A percentile compares a stretch with the other conserved stretches of the same genome.
Conservation (phyloP, 2,797 vertebrate genomes). For the Champsocephalus esox region DNA sequence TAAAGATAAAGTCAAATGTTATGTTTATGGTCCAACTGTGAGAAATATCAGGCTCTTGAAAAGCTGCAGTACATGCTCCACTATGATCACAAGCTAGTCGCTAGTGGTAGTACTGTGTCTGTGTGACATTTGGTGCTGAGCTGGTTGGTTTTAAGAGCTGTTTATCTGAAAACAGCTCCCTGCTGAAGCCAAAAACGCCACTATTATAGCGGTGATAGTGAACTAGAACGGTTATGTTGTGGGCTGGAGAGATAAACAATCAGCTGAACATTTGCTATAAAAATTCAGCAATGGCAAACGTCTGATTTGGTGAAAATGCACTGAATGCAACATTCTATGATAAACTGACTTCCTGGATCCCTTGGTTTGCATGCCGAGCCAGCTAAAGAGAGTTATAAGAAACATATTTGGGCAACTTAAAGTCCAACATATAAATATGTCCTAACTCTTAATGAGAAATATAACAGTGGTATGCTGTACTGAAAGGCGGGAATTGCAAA, state of each 20-base stretch:
- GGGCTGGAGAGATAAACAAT: neutral
- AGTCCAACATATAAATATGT: slow-evolving; percentile 6
- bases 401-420: slow-evolving; percentile 26
- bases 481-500: slow-evolving; percentile 35
- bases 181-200: neutral
- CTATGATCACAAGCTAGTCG: neutral
- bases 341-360: slow-evolving; percentile 32
- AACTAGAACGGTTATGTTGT: neutral
- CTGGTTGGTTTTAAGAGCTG: neutral
- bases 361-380: slow-evolving; percentile 26
- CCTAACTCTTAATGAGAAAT: slow-evolving; percentile 20
- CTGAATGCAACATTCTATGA: slow-evolving; percentile 13
- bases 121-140: neutral
- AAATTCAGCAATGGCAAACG: slow-evolving; percentile 19
- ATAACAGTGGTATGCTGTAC: slow-evolving; percentile 19
- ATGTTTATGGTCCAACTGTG: slow-evolving; percentile 1
- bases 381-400: slow-evolving; percentile 17
- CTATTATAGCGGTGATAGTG: neutral
- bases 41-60: neutral
- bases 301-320: slow-evolving; percentile 36
- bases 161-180: neutral
- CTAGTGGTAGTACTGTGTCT: neutral
- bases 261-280: neutral
- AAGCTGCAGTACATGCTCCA: neutral
- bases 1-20: neutral